These are phyloP conservation scores for Dromiciops gliroides DNA, from an alignment of 2,113 vertebrate species.

Conservation along the genomic window DNA sequence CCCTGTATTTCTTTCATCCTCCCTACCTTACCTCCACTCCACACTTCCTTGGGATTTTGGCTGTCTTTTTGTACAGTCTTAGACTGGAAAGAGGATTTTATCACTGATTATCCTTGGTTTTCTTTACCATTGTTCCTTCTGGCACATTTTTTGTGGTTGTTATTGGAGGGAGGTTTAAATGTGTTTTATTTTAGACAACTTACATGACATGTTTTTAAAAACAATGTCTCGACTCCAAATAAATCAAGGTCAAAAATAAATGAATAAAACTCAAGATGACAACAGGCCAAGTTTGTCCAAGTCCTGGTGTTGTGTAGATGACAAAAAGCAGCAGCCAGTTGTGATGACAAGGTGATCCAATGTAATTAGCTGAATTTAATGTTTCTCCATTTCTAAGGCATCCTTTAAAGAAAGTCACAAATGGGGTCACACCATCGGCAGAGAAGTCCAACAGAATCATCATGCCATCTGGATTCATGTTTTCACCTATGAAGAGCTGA, in stretches of 20 bases:
- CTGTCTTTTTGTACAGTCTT: not conserved
- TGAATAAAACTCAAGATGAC: constrained; percentile 84
- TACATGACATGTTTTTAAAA: constrained; percentile 86
- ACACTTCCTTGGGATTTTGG: not conserved
- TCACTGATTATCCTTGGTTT: not conserved
- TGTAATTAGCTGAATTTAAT: constrained; percentile 78
- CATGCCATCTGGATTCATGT: constrained; percentile 91
- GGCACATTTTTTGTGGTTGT: not conserved
- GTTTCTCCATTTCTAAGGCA: constrained; percentile 93
- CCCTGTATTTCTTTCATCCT: not conserved
- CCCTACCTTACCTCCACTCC: not conserved
- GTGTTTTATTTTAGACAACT: constrained; percentile 88
- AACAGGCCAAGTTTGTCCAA: constrained; percentile 84
- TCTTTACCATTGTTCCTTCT: not conserved
- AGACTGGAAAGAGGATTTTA: not conserved
- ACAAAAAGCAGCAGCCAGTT: constrained; percentile 83
- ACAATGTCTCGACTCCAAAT: constrained; percentile 86
- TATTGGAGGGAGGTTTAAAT: constrained; percentile 80
- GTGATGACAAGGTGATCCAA: constrained; percentile 79
- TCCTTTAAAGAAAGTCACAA: constrained; percentile 95
- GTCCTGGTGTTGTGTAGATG: constrained; percentile 84
- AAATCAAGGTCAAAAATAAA: constrained; percentile 81
- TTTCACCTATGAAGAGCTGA: constrained; percentile 92
- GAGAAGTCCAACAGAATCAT: constrained; percentile 93
- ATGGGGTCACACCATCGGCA: constrained; percentile 92